Percentiles rank a stretch among this genome's conserved stretches.
Conservation (phyloP, 2,797 vertebrate species). For the Fistularia commersonii region DNA sequence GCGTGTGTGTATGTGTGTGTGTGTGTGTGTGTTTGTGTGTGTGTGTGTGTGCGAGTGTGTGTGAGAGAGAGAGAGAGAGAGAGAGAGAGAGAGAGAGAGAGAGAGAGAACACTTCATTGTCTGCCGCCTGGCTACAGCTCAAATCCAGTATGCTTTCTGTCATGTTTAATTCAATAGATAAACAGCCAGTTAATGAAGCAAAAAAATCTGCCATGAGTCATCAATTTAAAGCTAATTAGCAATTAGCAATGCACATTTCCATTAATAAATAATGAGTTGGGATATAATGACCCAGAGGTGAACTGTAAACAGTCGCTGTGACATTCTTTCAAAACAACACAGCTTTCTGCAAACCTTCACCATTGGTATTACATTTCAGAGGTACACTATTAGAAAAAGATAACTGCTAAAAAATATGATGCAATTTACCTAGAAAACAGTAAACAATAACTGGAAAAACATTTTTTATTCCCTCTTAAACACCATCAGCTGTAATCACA, state of each 20-base stretch:
- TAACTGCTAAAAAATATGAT: too few relatives aligned
- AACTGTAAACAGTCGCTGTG: constrained; percentile 40
- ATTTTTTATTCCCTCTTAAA: neutral
- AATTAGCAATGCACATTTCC: constrained; percentile 54
- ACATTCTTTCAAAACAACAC: neutral
- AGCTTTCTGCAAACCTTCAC: neutral
- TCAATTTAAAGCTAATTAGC: constrained; percentile 61
- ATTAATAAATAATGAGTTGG: constrained; percentile 52
- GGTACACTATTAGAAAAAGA: too few relatives aligned
- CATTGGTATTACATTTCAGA: too few relatives aligned
- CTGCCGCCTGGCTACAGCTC: constrained; percentile 33
- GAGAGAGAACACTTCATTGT: constrained; percentile 10
- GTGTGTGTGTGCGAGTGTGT: too few relatives aligned
- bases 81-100: neutral
- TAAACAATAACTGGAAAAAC: too few relatives aligned
- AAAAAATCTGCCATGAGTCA: constrained; percentile 48
- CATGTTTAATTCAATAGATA: constrained; percentile 63
- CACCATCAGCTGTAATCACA: neutral
- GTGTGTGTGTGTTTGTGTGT: neutral
- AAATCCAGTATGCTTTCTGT: constrained; percentile 23
- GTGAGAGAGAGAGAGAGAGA: too few relatives aligned
- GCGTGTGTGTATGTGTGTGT: neutral
- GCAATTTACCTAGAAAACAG: too few relatives aligned
- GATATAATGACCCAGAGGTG: constrained; percentile 35
- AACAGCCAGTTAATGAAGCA: constrained; percentile 58